These are phyloP conservation scores for Oreochromis spilurus DNA, from an alignment of 2,113 vertebrate genomes.

Conservation along the genomic window DNA sequence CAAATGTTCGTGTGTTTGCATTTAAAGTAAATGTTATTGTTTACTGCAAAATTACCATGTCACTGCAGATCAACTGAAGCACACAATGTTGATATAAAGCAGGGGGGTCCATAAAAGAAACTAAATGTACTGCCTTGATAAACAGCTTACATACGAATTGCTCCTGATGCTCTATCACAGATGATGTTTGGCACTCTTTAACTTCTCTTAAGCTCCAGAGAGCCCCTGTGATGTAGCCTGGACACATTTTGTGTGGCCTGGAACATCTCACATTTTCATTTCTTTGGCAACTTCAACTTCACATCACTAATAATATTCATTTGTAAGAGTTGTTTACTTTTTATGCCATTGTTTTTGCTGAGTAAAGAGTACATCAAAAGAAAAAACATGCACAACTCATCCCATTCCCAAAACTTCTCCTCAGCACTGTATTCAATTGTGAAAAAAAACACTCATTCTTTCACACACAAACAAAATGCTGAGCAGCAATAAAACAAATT, in stretches of 20 bases:
- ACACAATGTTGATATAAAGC: not conserved
- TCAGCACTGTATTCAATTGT: not conserved
- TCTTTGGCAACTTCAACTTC: slow-evolving; percentile 57
- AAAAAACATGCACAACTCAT: not conserved
- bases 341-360: not conserved
- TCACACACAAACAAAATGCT: not conserved
- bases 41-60: not conserved
- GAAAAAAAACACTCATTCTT: not conserved
- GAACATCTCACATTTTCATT: not conserved
- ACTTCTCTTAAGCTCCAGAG: not conserved
- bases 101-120: not conserved
- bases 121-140: not conserved
- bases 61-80: not conserved
- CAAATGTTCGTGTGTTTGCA: not conserved
- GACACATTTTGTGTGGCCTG: slow-evolving; percentile 13
- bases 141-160: not conserved
- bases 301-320: not conserved
- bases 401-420: not conserved
- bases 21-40: not conserved
- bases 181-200: slow-evolving; percentile 20
- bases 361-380: not conserved
- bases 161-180: not conserved
- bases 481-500: slow-evolving; percentile 17
- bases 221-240: not conserved
- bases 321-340: not conserved